phyloP scores from a whole-genome alignment of 2,888 invertebrate species.

The Thymelicus sylvestris region DNA sequence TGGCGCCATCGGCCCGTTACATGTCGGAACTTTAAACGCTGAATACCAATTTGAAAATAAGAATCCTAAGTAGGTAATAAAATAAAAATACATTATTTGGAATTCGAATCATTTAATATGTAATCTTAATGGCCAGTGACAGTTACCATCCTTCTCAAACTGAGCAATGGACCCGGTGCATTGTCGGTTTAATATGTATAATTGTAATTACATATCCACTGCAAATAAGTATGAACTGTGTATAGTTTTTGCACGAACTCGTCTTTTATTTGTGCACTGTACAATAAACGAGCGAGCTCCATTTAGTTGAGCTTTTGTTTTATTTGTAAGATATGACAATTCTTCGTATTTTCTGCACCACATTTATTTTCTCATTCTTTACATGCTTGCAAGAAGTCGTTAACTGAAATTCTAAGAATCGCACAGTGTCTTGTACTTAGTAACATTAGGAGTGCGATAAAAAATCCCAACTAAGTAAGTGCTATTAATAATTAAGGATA shows the following conservation, averaged over 20 bases:
- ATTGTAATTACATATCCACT: neutral
- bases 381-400: constrained; percentile 5
- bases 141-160: constrained; percentile 9
- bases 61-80: neutral
- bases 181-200: neutral
- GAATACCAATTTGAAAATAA: constrained; percentile 11
- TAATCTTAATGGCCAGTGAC: constrained; percentile 1
- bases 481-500: neutral
- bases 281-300: neutral
- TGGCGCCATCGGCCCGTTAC: constrained; percentile 31
- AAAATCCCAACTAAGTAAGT: neutral
- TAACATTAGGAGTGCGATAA: neutral
- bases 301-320: constrained; percentile 4
- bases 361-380: constrained; percentile 7
- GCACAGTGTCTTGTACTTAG: neutral
- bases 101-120: neutral
- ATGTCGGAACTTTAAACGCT: constrained; percentile 30
- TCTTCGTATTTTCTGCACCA: constrained; percentile 3
- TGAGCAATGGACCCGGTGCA: constrained; percentile 2
- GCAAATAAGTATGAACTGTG: neutral
- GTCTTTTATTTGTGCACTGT: constrained; percentile 3
- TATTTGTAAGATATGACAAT: constrained; percentile 3
- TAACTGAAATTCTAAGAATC: constrained; percentile 17
- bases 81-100: neutral
- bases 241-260: constrained; percentile 4